Evolutionary conservation across 2,888 invertebrate genomes (phyloP).

Genomic region (Hypsopygia costalis): DNA sequence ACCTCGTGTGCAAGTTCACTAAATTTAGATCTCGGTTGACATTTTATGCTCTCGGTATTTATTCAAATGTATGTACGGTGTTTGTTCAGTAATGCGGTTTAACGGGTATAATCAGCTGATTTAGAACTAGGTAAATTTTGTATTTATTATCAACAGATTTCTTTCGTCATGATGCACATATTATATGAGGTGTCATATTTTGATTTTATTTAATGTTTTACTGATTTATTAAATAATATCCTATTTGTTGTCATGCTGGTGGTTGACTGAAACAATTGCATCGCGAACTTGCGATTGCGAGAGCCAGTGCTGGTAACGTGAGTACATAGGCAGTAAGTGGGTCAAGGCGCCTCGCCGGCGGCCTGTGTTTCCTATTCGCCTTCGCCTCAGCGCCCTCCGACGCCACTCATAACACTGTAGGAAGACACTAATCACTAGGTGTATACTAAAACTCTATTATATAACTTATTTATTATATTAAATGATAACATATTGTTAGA

Average conservation of each 20-base stretch:
- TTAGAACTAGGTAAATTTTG: too few relatives aligned
- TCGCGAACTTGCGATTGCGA: slow-evolving; percentile 41
- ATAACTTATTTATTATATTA: too few relatives aligned
- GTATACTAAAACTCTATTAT: too few relatives aligned
- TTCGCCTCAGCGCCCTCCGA: slow-evolving; percentile 29
- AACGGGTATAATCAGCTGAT: too few relatives aligned
- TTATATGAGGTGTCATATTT: too few relatives aligned
- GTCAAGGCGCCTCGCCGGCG: slow-evolving; percentile 66
- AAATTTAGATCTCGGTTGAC: slow-evolving; percentile 57
- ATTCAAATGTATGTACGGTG: slow-evolving; percentile 22
- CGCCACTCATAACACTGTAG: slow-evolving; percentile 25
- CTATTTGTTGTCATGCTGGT: neutral
- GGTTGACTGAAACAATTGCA: slow-evolving; percentile 25
- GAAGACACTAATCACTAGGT: slow-evolving; percentile 68
- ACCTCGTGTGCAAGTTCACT: slow-evolving; percentile 60
- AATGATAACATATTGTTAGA: too few relatives aligned
- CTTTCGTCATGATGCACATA: too few relatives aligned
- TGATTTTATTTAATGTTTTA: too few relatives aligned
- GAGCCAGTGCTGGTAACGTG: slow-evolving; percentile 39
- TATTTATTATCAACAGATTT: too few relatives aligned
- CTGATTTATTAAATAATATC: too few relatives aligned
- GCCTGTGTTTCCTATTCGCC: slow-evolving; percentile 61
- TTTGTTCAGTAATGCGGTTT: too few relatives aligned
- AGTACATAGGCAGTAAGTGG: slow-evolving; percentile 44
- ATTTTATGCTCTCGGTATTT: slow-evolving; percentile 30